Conservation (phyloP, 1,140 invertebrate genomes). For the Ditylenchus dipsaci region DNA sequence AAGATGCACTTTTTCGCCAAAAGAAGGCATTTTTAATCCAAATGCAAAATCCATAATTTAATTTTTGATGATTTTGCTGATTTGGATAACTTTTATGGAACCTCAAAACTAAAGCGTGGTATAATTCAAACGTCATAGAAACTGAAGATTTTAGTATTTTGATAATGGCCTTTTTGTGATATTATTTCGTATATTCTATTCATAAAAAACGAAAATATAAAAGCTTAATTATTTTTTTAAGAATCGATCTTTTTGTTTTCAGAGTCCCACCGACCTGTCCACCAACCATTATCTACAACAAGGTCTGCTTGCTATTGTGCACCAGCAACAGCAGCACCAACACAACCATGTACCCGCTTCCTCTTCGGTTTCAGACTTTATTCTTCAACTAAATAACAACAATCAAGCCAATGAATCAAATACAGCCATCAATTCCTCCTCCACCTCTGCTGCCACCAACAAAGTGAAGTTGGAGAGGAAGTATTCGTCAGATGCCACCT, state of each 20-base stretch:
- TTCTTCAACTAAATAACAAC: not conserved
- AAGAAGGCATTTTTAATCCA: no score
- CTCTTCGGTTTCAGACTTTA: not conserved
- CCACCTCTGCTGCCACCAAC: not conserved
- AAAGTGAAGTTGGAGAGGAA: conserved; percentile 1
- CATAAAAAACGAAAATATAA: not conserved
- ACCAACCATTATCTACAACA: conserved; percentile 27
- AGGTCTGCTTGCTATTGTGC: conserved; percentile 47
- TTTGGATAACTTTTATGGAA: no score
- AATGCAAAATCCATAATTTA: no score
- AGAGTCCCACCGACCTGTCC: conserved; percentile 3
- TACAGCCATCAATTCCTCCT: conserved; percentile 16
- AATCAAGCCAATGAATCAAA: not conserved
- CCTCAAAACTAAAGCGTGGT: no score
- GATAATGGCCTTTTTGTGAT: conserved; percentile 9
- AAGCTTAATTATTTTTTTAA: not conserved
- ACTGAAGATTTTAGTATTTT: no score
- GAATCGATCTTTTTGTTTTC: conserved; percentile 10
- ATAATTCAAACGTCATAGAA: no score
- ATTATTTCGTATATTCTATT: conserved; percentile 4
- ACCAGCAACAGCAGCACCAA: conserved; percentile 29
- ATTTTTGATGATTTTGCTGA: no score
- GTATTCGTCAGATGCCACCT: not conserved
- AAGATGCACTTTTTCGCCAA: no score
- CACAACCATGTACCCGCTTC: no score